Percentiles rank a stretch among this genome's conserved stretches.
phyloP scores from a whole-genome alignment of 2,888 invertebrate species.

The Myopa tessellatipennis region DNA sequence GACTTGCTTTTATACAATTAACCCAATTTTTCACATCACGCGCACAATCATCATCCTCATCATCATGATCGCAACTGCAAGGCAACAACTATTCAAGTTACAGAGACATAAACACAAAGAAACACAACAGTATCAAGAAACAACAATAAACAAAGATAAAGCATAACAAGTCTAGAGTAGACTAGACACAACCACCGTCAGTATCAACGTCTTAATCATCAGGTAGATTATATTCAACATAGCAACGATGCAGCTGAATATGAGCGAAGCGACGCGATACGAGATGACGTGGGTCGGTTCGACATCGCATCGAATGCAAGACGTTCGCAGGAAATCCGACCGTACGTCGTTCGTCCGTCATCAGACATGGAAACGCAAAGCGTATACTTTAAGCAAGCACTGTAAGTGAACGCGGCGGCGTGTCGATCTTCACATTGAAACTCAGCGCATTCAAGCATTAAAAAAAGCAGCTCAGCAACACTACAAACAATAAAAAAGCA shows the following conservation, averaged over 20 bases:
- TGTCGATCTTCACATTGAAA: conserved; percentile 32
- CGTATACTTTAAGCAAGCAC: background rate
- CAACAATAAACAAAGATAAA: no score
- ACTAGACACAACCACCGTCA: background rate
- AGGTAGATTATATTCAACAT: background rate
- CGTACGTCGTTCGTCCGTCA: background rate
- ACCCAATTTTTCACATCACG: conserved; percentile 4
- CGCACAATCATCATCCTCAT: background rate
- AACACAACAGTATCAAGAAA: background rate
- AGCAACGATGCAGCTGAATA: conserved; percentile 12
- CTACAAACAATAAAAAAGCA: background rate
- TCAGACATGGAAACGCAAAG: background rate
- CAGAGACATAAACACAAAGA: background rate
- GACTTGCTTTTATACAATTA: conserved; percentile 21
- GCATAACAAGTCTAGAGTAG: background rate
- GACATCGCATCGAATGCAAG: background rate
- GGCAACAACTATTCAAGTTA: background rate
- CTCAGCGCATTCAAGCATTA: conserved; percentile 6
- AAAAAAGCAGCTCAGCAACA: background rate
- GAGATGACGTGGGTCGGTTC: no score
- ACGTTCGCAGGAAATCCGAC: conserved; percentile 4
- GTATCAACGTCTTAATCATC: background rate
- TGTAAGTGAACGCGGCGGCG: no score
- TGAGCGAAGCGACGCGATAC: background rate
- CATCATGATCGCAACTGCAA: background rate